Base-by-base conservation (phyloP, 2,113 vertebrate genomes). In the Melanocharis versteri region DNA sequence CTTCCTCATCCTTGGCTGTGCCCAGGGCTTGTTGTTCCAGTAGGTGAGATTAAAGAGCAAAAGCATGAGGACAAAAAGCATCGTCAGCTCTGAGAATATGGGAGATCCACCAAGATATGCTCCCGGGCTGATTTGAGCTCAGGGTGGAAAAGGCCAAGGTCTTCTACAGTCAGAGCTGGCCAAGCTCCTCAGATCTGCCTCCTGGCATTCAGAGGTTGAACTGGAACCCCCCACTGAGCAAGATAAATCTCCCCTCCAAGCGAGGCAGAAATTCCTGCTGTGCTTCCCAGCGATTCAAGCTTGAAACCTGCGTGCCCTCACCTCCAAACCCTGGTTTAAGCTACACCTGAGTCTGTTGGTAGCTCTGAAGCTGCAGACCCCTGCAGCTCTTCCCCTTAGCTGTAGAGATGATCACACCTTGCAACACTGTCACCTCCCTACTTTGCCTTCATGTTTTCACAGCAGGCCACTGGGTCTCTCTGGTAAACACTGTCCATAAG, bases 121-220 rank as follows among this genome's bases (percentile, higher is more conserved):
- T 72, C 26, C 51, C 45, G 33, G 40, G 20, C 44, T 33, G 17
- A 40, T 53, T 0, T 18, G n/a, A 70, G 54, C 45, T 60, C 21
- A 14, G 7, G 73, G 31, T 1, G 0, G 61, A 42, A 35, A 71
- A n/a, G 27, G 11, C 8, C 0, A 0, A 87, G 37, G 19, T 64
- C 53, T 76, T 47, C n/a, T 14, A 51, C 21, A 30, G 35, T 7
- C 2, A 8, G 9, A 17, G 39, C 39, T 4, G 24, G 35, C 40
- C 10, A 47, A 76, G 19, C 11, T 18, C 26, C 26, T 56, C 40
- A 24, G 15, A 56, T 35, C 48, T 45, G 37, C 35, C 33, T 54
- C 18, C 56, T 14, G 2, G 53, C 56, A 82, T 6, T 17, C 3
- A 0, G 39, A 75, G 30, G 10, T 6, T 71, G 42, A 78, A 65